These are phyloP conservation scores for Amphimallon solstitiale DNA, from an alignment of 2,888 invertebrate species.

Conservation along the genomic window DNA sequence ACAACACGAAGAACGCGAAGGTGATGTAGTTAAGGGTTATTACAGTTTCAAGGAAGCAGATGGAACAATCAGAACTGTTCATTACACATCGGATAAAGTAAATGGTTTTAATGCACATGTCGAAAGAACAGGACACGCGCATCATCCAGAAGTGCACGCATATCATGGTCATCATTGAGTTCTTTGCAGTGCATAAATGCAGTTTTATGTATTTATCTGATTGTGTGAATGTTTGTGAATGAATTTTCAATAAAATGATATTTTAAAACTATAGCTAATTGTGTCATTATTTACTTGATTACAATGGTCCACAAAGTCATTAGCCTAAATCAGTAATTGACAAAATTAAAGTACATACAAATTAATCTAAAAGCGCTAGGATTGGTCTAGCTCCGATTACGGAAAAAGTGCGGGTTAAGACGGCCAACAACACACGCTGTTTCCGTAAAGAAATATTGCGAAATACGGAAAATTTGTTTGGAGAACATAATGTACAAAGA, in stretches of 20 bases:
- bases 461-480: no score
- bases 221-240: background rate
- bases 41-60: slow-evolving; percentile 59
- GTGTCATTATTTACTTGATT: no score
- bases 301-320: no score
- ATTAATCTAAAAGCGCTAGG: no score
- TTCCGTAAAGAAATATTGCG: no score
- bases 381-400: no score
- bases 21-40: slow-evolving; percentile 57
- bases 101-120: slow-evolving; percentile 36
- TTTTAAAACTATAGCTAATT: no score
- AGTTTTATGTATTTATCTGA: background rate
- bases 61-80: slow-evolving; percentile 55
- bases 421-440: no score
- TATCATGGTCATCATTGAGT: slow-evolving; percentile 1
- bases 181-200: background rate
- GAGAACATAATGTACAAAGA: no score
- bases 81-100: slow-evolving; percentile 48
- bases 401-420: no score
- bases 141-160: slow-evolving; percentile 6
- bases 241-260: background rate
- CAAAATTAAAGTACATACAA: no score
- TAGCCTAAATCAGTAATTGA: no score
- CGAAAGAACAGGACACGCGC: slow-evolving; percentile 24
- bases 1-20: slow-evolving; percentile 58